phyloP scores from a whole-genome alignment of 2,888 invertebrate species.

The Troides helena region DNA sequence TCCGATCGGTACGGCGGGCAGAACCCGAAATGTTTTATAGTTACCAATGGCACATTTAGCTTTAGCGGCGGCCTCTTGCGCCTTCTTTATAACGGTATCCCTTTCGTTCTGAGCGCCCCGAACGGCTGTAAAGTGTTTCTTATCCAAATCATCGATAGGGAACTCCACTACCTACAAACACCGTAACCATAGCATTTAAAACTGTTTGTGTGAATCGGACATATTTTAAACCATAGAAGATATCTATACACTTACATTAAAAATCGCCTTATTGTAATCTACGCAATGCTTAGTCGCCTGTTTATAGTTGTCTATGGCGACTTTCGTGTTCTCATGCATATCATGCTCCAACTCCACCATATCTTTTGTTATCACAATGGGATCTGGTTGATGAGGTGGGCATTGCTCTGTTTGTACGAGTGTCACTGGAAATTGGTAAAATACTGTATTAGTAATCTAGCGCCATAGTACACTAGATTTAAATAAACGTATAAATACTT shows the following conservation, averaged over 20 bases:
- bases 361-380: constrained; percentile 63
- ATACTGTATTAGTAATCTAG: too few species aligned
- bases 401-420: constrained; percentile 65
- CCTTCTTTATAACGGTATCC: constrained; percentile 74
- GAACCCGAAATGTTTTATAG: too few species aligned
- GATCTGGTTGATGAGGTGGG: constrained; percentile 43
- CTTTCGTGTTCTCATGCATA: constrained; percentile 73
- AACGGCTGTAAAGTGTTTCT: constrained; percentile 77
- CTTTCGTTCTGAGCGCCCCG: constrained; percentile 81
- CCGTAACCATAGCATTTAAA: too few species aligned
- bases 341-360: constrained; percentile 70
- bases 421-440: constrained; percentile 46
- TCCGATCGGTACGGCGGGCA: too few species aligned
- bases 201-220: too few species aligned
- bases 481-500: too few species aligned
- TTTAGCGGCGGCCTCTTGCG: constrained; percentile 80
- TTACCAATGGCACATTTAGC: constrained; percentile 80
- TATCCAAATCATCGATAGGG: constrained; percentile 81
- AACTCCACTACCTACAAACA: constrained; percentile 79
- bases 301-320: constrained; percentile 84
- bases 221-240: too few species aligned
- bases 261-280: constrained; percentile 74
- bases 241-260: constrained; percentile 45
- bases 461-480: too few species aligned
- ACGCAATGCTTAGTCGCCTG: constrained; percentile 81